Percentiles rank a stretch among this genome's conserved stretches.
These are phyloP conservation scores for Bruchidius siliquastri DNA, from an alignment of 2,888 invertebrate genomes.

Conservation along the genomic window DNA sequence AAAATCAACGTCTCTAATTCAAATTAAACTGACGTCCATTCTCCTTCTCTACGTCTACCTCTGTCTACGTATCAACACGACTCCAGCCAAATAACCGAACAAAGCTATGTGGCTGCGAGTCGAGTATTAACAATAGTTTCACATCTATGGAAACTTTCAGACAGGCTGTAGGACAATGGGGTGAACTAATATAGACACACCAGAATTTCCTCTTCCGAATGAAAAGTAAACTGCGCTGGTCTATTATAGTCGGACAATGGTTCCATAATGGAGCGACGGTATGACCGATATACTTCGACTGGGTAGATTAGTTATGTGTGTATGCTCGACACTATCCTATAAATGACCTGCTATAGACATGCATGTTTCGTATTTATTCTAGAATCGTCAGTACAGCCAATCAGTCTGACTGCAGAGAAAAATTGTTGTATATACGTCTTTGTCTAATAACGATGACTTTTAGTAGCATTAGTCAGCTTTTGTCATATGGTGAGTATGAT, in stretches of 20 bases:
- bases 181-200: background rate
- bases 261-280: background rate
- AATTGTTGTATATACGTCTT: no score
- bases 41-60: background rate
- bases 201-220: background rate
- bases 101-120: background rate
- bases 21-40: background rate
- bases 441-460: no score
- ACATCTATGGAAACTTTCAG: background rate
- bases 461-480: no score
- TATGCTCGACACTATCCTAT: no score
- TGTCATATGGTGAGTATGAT: no score
- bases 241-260: background rate
- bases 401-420: no score
- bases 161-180: background rate
- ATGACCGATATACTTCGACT: background rate
- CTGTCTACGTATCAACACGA: background rate
- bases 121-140: background rate
- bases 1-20: background rate
- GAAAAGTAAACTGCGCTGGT: background rate
- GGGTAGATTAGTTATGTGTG: no score
- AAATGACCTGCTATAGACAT: no score
- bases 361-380: no score
- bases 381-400: no score
- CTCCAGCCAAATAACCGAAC: background rate